These are phyloP conservation scores for Amazona finschi DNA, from an alignment of 2,797 vertebrate genomes.

Conservation along the genomic window DNA sequence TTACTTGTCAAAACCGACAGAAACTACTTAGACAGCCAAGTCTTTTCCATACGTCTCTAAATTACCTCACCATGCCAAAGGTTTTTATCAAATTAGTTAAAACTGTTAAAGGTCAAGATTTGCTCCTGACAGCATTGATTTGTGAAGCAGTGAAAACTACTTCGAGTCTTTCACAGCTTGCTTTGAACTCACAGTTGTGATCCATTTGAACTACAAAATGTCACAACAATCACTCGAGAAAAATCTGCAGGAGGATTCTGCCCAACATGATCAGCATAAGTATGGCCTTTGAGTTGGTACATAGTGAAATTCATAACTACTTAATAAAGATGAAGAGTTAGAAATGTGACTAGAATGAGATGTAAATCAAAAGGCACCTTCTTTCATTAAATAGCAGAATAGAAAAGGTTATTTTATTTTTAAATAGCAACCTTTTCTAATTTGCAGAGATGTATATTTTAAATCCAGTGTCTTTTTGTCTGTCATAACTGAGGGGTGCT, in stretches of 20 bases:
- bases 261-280: neutral
- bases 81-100: conserved; percentile 52
- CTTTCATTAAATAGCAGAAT: neutral
- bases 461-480: neutral
- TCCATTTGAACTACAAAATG: conserved; percentile 3
- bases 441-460: neutral
- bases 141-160: conserved; percentile 1
- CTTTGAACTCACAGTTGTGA: neutral
- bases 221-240: conserved; percentile 6
- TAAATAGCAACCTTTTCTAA: neutral
- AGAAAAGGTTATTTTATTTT: neutral
- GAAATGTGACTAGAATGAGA: neutral
- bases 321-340: conserved; percentile 1
- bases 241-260: conserved; percentile 16
- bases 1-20: neutral
- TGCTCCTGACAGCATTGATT: conserved; percentile 31
- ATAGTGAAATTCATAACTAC: neutral
- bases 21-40: neutral
- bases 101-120: conserved; percentile 39
- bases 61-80: neutral
- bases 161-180: conserved; percentile 20
- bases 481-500: neutral
- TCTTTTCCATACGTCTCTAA: neutral
- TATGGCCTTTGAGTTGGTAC: neutral
- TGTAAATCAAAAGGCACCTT: neutral